A percentile compares a stretch with the other conserved stretches of the same genome.
Conservation (phyloP, 2,797 vertebrate genomes). For the Neosalanx taihuensis region DNA sequence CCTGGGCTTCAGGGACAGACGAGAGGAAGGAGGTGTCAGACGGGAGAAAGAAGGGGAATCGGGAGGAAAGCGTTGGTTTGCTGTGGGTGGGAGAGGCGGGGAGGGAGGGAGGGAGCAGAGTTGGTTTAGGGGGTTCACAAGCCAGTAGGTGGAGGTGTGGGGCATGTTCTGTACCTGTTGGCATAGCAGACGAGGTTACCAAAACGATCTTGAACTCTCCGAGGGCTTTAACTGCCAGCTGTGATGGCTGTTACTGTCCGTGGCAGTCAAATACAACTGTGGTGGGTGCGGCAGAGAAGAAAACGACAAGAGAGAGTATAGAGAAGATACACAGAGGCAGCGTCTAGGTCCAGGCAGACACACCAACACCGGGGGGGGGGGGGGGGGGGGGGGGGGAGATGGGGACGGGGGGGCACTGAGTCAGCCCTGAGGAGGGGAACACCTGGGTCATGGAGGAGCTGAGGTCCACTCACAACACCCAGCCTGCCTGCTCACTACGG, state of each 20-base stretch:
- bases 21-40: conserved; percentile 50
- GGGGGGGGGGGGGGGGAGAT: conserved; percentile 31
- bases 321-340: conserved; percentile 72
- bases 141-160: conserved; percentile 51
- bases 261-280: conserved; percentile 95
- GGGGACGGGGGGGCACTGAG: conserved; percentile 40
- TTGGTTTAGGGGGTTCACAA: conserved; percentile 43
- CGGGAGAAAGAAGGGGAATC: conserved; percentile 29
- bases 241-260: conserved; percentile 90
- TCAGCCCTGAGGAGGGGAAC: not conserved
- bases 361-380: conserved; percentile 47
- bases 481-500: not conserved
- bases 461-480: conserved; percentile 14
- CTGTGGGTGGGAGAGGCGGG: conserved; percentile 28
- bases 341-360: conserved; percentile 52
- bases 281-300: conserved; percentile 82
- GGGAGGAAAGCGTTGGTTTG: conserved; percentile 41
- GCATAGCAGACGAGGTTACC: conserved; percentile 87
- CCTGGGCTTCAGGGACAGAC: conserved; percentile 55
- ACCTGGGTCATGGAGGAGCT: conserved; percentile 9
- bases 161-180: conserved; percentile 90
- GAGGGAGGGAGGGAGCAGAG: conserved; percentile 39
- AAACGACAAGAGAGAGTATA: conserved; percentile 79
- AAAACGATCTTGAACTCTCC: conserved; percentile 91
- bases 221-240: conserved; percentile 97